These are phyloP conservation scores for Tholera decimalis DNA, from an alignment of 2,888 invertebrate genomes.

Conservation along the genomic window DNA sequence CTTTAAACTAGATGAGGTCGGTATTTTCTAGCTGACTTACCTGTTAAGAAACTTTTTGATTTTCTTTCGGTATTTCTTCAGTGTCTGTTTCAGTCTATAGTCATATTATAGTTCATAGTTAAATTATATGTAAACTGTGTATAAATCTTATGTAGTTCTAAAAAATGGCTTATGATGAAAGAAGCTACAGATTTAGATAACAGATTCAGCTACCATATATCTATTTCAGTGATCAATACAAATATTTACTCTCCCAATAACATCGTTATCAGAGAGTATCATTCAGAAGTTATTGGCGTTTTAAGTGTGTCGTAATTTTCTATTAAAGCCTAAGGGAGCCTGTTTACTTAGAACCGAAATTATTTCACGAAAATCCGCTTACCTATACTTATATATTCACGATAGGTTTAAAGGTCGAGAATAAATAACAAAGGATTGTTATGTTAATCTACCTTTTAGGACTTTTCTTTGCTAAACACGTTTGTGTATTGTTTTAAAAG, in stretches of 20 bases:
- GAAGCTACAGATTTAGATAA: no score
- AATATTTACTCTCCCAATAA: conserved; percentile 12
- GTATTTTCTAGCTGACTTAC: no score
- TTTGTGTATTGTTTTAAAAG: conserved; percentile 41
- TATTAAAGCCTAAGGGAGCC: conserved; percentile 18
- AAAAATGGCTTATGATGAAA: no score
- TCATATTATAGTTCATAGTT: no score
- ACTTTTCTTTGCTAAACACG: neutral
- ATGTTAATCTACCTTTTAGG: conserved; percentile 13
- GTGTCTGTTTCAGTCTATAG: no score
- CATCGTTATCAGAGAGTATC: conserved; percentile 19
- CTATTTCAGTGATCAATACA: neutral
- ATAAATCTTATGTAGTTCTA: no score
- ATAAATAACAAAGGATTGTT: conserved; percentile 24
- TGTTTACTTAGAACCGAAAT: conserved; percentile 2
- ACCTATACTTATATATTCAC: conserved; percentile 23
- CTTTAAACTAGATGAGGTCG: no score
- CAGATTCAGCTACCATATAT: neutral
- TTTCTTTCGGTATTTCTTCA: no score
- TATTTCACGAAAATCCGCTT: conserved; percentile 12
- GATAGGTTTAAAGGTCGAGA: conserved; percentile 9
- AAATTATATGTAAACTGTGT: no score
- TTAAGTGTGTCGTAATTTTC: conserved; percentile 35
- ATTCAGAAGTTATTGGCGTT: conserved; percentile 25
- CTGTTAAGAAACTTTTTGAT: no score